These are phyloP conservation scores for Phyto melanocephala DNA, from an alignment of 2,888 invertebrate species.

Conservation along the genomic window DNA sequence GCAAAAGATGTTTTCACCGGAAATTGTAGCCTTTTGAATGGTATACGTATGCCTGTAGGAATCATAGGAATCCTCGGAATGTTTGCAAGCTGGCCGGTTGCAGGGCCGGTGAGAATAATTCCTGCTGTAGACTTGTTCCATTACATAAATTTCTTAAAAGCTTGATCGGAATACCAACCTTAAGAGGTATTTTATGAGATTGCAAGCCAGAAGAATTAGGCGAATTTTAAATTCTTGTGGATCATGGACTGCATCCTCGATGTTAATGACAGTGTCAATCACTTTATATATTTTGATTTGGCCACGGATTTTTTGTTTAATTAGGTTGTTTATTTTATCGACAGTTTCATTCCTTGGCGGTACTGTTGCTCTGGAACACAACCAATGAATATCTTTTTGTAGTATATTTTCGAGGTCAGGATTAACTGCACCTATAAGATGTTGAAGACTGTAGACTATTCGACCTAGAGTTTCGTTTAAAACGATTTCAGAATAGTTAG, in stretches of 20 bases:
- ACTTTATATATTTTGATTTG: slow-evolving; percentile 19
- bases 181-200: slow-evolving; percentile 23
- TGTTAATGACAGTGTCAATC: slow-evolving; percentile 18
- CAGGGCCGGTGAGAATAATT: no score
- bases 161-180: slow-evolving; percentile 23
- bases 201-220: slow-evolving; percentile 16
- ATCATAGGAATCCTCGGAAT: no score
- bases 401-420: neutral
- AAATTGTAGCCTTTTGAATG: no score
- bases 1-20: no score
- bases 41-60: no score
- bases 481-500: no score
- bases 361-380: slow-evolving; percentile 26
- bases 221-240: slow-evolving; percentile 41
- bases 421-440: neutral
- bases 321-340: slow-evolving; percentile 25
- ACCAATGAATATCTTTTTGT: slow-evolving; percentile 35
- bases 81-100: no score
- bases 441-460: no score
- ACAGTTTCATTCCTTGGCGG: slow-evolving; percentile 3
- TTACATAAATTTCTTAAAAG: slow-evolving; percentile 37
- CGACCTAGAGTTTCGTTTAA: no score
- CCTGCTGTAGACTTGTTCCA: no score
- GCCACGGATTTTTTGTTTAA: slow-evolving; percentile 16
- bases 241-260: slow-evolving; percentile 12